Percentiles rank a stretch among this genome's conserved stretches.
phyloP scores from a whole-genome alignment of 2,888 invertebrate species.

The Drosophila greeni region DNA sequence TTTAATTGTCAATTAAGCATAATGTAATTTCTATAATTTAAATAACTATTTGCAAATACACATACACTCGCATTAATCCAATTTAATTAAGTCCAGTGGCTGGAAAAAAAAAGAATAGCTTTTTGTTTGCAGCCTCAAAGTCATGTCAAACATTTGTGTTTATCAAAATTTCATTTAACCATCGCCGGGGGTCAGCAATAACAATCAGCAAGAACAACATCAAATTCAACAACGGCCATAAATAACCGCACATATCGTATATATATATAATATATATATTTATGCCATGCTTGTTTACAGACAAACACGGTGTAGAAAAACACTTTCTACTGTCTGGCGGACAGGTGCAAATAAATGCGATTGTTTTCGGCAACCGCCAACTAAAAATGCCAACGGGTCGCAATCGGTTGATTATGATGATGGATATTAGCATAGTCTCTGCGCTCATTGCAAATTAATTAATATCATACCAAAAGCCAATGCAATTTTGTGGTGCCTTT shows the following conservation, averaged over 20 bases:
- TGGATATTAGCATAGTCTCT: conserved; percentile 54
- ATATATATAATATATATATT: conserved; percentile 12
- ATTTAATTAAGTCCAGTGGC: conserved; percentile 38
- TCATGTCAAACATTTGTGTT: conserved; percentile 49
- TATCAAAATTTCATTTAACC: conserved; percentile 65
- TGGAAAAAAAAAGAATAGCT: not conserved
- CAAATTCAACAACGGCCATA: conserved; percentile 28
- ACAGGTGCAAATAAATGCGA: conserved; percentile 29
- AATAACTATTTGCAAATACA: conserved; percentile 33
- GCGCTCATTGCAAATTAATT: conserved; percentile 64
- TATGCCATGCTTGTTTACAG: conserved; percentile 31
- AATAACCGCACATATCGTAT: conserved; percentile 31
- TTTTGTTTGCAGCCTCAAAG: conserved; percentile 43
- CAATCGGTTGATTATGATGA: conserved; percentile 34
- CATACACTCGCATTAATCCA: conserved; percentile 7
- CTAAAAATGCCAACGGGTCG: conserved; percentile 55
- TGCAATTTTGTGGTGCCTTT: conserved; percentile 60
- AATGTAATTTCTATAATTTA: conserved; percentile 48
- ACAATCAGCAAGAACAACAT: conserved; percentile 39
- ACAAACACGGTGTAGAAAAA: conserved; percentile 32
- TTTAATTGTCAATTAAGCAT: conserved; percentile 39
- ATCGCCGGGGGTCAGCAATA: conserved; percentile 46
- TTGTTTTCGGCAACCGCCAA: conserved; percentile 54
- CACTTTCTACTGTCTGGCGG: not conserved
- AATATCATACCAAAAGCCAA: conserved; percentile 63